Evolutionary conservation across 2,888 invertebrate species (phyloP), one percentile per base, ranked within the genome.

Genomic region (Papilio demoleus): DNA sequence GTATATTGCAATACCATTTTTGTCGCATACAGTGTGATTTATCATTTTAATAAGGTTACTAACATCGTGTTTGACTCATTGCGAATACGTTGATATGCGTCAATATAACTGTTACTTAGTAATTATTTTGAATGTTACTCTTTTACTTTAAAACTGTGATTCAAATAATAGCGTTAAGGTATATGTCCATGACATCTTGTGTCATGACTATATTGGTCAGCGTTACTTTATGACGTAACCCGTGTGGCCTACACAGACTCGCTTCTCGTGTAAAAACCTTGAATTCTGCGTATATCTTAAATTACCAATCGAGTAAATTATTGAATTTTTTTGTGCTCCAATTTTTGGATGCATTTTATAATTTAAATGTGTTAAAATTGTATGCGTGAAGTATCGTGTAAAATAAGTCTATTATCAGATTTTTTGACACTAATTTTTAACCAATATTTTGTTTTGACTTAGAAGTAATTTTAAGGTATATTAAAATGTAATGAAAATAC

Each of bases 141-240:
- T 27, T 31, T 31, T 53, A 14, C 34, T n/a, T 19, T 12, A 27
- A 45, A 62, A 34, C 34, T 31, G 53, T 45, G 56, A 69, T 53
- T 65, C 40, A 40, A 65, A 59, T 27, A 22, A 53, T 42, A 53
- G 6, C 14, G 36, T 59, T 36, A 50, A 60, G 53, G 38, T 42
- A 56, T 58, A 59, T 14, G 62, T 66, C 65, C 65, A 70, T 65
- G 69, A 70, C 65, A 69, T 38, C 47, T 62, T 70, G 38, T 65
- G 62, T 65, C 69, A 70, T 56, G 45, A 62, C 65, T 70, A 70
- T 70, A 70, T 66, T 70, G 65, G 69, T 65, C 69, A 66, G 65
- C 45, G 34, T 68, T 68, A 65, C n/a, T 47, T 17, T 61, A 65
- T 70, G 65, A 70, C 69, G 69, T 70, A 70, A 70, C 47, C 61